Base-by-base conservation (phyloP, 1,140 invertebrate species). In the Vollenhovia emeryi region DNA sequence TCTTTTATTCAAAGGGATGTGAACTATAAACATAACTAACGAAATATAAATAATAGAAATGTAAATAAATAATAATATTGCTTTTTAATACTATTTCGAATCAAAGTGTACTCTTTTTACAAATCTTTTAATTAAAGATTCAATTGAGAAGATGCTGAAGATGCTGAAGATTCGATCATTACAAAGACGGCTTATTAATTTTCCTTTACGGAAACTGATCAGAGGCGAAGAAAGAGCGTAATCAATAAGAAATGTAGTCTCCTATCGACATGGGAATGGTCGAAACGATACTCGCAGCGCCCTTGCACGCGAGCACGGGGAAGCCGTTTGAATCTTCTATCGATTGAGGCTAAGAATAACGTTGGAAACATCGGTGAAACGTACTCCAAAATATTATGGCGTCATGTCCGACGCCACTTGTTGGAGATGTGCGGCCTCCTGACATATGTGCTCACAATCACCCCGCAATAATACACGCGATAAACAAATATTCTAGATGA, bases 331-430 rank as follows among this genome's bases (percentile, higher is more conserved):
- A 68, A 7, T 5, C 62, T 71, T 36, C 48, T 69, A 80, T 73
- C 78, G 52, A 73, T 82, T 18, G 36, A 71, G 45, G 66, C 33
- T 57, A 71, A 82, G 48, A 50, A 43, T n/a, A 9, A 13, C 18
- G 13, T 15, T 2, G 30, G 1, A 50, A 1, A 11, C 9, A 18
- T 79, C 73, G 82, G 40, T 84, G 79, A 84, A 55, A 62, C 9
- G 1, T 36, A 18, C 27, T 43, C 33, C 36, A 78, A 52, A 84
- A 84, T 60, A 76, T 79, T 73, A 84, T 84, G 74, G 74, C 57
- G 83, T 75, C 45, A 64, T 45, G 45, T 66, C 45, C 66, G 13
- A 80, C 60, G 33, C 59, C 60, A 84, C 83, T 84, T 78, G 36
- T 64, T 57, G 60, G 59, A 78, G 66, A 84, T 24, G 83, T 84